Percentiles rank a stretch among this genome's conserved stretches.
phyloP scores from a whole-genome alignment of 2,113 vertebrate species.

The Hippocampus comes region DNA sequence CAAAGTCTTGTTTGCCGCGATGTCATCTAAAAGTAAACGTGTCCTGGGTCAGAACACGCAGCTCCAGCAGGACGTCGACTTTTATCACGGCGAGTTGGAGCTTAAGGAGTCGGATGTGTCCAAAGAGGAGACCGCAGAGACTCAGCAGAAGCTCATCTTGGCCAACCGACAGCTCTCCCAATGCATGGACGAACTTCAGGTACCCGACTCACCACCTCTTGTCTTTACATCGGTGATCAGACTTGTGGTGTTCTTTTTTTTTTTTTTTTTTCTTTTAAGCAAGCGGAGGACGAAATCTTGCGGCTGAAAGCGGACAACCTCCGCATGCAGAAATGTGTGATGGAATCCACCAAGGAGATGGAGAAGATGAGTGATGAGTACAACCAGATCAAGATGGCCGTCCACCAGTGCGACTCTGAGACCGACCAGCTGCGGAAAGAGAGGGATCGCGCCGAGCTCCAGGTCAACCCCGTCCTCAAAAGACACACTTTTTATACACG shows the following conservation, averaged over 20 bases:
- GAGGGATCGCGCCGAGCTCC: conserved; percentile 82
- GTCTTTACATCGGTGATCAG: not conserved
- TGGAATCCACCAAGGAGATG: conserved; percentile 94
- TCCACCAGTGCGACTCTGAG: conserved; percentile 83
- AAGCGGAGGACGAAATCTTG: conserved; percentile 59
- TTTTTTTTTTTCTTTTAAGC: conserved; percentile 20
- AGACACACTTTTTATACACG: not conserved
- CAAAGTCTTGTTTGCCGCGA: not conserved
- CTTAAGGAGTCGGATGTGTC: conserved; percentile 78
- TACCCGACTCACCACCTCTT: conserved; percentile 39
- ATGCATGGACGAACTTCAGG: conserved; percentile 93
- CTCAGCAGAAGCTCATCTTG: conserved; percentile 79
- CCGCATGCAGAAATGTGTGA: conserved; percentile 88
- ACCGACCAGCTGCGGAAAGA: conserved; percentile 90
- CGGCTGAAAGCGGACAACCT: conserved; percentile 82
- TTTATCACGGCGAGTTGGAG: conserved; percentile 86
- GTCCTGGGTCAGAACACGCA: conserved; percentile 81
- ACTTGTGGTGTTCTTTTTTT: not conserved
- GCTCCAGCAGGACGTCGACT: conserved; percentile 84
- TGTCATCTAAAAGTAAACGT: not conserved
- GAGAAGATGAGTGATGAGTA: conserved; percentile 96
- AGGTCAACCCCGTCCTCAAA: conserved; percentile 71
- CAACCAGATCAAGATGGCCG: conserved; percentile 89
- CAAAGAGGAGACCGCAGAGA: conserved; percentile 79
- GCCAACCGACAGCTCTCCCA: conserved; percentile 88